Percentiles rank a stretch among this genome's conserved stretches.
phyloP scores from a whole-genome alignment of 1,140 invertebrate species.

The Drosophila varians region DNA sequence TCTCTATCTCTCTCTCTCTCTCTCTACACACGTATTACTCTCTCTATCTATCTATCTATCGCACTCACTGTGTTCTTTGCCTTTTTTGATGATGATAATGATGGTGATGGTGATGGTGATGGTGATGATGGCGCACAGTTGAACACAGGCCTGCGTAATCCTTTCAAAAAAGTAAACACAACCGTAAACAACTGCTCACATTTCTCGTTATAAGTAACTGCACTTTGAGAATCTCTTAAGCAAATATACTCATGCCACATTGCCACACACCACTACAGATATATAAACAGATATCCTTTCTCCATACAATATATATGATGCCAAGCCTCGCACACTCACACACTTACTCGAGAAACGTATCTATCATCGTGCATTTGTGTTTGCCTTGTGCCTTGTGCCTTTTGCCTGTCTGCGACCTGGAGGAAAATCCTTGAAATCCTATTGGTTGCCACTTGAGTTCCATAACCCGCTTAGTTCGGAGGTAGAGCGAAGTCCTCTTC shows the following conservation, averaged over 20 bases:
- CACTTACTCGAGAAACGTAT: slow-evolving; percentile 1
- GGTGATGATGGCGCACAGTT: slow-evolving; percentile 62
- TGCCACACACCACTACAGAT: background rate
- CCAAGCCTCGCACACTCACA: background rate
- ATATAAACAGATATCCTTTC: slow-evolving; percentile 5
- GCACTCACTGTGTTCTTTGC: slow-evolving; percentile 47
- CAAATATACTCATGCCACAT: slow-evolving; percentile 36
- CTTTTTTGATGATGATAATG: slow-evolving; percentile 41
- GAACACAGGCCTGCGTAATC: slow-evolving; percentile 80
- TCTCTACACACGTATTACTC: slow-evolving; percentile 14
- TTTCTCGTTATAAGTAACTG: slow-evolving; percentile 49
- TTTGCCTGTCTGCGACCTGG: slow-evolving; percentile 34
- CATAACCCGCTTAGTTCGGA: slow-evolving; percentile 37
- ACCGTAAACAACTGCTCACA: slow-evolving; percentile 47
- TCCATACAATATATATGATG: slow-evolving; percentile 1
- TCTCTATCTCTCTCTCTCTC: slow-evolving; percentile 24
- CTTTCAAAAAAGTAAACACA: slow-evolving; percentile 80
- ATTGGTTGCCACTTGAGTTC: slow-evolving; percentile 32
- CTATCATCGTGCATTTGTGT: slow-evolving; percentile 22
- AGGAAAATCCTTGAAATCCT: slow-evolving; percentile 17
- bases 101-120: slow-evolving; percentile 36
- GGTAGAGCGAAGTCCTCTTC: slow-evolving; percentile 20
- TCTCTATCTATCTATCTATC: slow-evolving; percentile 30
- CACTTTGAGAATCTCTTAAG: slow-evolving; percentile 52
- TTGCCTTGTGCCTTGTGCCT: slow-evolving; percentile 24